Percentiles rank a stretch among this genome's conserved stretches.
Evolutionary conservation across 2,797 vertebrate genomes (phyloP).

Genomic region (Pseudochromis fuscus): DNA sequence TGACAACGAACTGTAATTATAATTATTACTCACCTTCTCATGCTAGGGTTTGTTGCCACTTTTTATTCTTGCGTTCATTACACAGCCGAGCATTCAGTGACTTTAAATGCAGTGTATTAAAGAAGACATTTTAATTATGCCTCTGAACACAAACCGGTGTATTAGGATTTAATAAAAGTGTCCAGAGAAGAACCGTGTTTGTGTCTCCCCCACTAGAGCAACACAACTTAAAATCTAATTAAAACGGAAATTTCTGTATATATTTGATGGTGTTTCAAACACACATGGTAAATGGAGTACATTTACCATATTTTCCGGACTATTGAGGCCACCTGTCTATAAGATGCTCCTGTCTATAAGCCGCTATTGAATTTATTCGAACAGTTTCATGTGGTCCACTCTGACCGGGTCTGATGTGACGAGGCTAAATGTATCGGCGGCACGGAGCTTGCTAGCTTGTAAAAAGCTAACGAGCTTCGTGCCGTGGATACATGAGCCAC

Average conservation of each 20-base stretch:
- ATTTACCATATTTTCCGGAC: no score
- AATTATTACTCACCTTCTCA: constrained; percentile 38
- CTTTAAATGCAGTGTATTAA: constrained; percentile 42
- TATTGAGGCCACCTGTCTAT: no score
- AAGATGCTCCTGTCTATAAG: no score
- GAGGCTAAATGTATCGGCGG: no score
- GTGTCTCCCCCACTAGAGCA: constrained; percentile 7
- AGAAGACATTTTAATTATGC: constrained; percentile 60
- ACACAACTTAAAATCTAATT: constrained; percentile 38
- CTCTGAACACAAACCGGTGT: constrained; percentile 33
- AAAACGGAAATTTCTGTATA: constrained; percentile 21
- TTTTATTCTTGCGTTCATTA: constrained; percentile 28
- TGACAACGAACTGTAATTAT: constrained; percentile 27
- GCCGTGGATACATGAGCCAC: no score
- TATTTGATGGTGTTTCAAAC: no score
- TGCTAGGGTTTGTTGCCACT: constrained; percentile 25
- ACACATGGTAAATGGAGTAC: no score
- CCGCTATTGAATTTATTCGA: no score
- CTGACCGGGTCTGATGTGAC: no score
- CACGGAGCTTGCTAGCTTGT: no score
- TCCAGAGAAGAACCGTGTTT: constrained; percentile 31
- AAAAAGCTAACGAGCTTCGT: no score
- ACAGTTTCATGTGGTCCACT: no score
- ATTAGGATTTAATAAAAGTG: constrained; percentile 44
- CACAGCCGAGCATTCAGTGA: constrained; percentile 10